Evolutionary conservation across 2,113 vertebrate genomes (phyloP), one percentile per base, ranked within the genome.

Genomic region (Struthio camelus): DNA sequence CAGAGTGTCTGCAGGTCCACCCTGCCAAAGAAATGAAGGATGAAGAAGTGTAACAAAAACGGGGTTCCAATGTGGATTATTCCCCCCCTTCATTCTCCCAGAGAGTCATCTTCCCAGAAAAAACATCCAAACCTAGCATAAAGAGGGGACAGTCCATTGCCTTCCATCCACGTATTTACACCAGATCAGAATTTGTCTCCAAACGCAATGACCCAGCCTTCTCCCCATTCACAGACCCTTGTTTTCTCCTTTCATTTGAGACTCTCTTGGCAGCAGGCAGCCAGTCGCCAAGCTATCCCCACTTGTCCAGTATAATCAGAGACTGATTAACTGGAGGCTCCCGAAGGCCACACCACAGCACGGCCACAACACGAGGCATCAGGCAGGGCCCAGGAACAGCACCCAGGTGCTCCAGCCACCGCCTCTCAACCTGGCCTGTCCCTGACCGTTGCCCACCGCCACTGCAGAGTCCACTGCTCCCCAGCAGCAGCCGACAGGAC

Each of bases 381-480:
- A 20, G n/a, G n/a, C 46, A 65, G 67, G 71, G 78, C n/a, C 14
- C 14, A 1, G 62, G 20, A 73, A 40, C 28, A 59, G 36, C 65
- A 59, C 44, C 48, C 17, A 27, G 48, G 20, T 10, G 53, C 50
- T 78, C 56, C 48, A 69, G 64, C 34, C 84, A 27, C 53, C 9
- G 1, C 28, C 66, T 44, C 77, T 1, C 1, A 1, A 1, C 12
- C 93, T 69, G 36, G n/a, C 58, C 56, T 77, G 58, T 46, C 76
- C 53, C 53, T 3, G 16, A 17, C 61, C 27, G 7, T 1, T 17
- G 70, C 61, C 48, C 51, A 14, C 0, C 0, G 67, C 38, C 54
- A 19, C 56, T 28, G 59, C 42, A 20, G 44, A 71, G 64, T 27
- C 48, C 73, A 28, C 71, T 76, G 59, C n/a, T 93, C 62, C 75